Base-by-base conservation (phyloP, 2,113 vertebrate species). In the Pseudolaguvia tuberculata region DNA sequence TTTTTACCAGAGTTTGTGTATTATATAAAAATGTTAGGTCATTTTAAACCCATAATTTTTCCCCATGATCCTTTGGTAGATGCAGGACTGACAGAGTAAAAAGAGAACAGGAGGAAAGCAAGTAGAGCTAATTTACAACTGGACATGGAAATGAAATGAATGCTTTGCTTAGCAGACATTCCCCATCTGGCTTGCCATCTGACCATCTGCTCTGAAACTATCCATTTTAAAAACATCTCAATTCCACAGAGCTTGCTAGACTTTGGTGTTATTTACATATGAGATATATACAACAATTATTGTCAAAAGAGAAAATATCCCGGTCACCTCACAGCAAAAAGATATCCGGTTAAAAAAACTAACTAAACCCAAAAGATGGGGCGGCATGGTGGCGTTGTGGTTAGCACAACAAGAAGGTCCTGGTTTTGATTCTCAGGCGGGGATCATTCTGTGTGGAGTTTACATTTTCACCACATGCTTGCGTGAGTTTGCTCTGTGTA, bases 131-230 rank as follows among this genome's bases (percentile, higher is more conserved):
- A 87, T 86, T 88, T 89, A 87, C 86, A 88, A 84, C 86, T 85
- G 86, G 85, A 86, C 85, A 73, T 75, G 84, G 85, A 84, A 86
- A 81, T 79, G 76, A 83, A 87, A 87, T 78, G 74, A 86, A 88
- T 85, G 79, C 31, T 83, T 79, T 80, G 79, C 85, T 82, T 74
- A 85, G 88, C 85, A 81, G 83, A 90, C 85, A 82, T 82, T 85
- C 79, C 83, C 88, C 88, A 91, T 91, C 91, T 91, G 91, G 84
- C 83, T 78, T 52, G 70, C 80, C 84, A 84, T 79, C 81, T 75
- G 70, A 83, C 88, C 89, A 90, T 90, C 90, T 91, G 90, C 68
- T 84, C 81, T 73, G 15, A 75, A 45, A 42, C 51, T 56, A 23
- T 66, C 61, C 29, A 23, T 56, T 23, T 62, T 29, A 56, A 75